phyloP scores from a whole-genome alignment of 2,888 invertebrate species.

The Strigamia crassipes region DNA sequence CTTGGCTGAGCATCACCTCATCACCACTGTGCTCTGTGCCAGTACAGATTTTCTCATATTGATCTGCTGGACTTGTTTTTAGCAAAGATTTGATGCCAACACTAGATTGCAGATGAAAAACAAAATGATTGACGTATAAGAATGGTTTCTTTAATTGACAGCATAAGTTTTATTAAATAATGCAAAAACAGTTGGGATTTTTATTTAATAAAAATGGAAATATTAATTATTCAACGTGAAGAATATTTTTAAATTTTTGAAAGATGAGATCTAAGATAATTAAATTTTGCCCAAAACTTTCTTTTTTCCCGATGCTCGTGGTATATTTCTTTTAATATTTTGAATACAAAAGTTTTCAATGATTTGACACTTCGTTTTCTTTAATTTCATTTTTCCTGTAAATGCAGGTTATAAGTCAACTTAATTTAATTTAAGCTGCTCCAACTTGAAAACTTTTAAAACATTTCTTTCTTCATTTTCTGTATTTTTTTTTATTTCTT shows the following conservation, averaged over 20 bases:
- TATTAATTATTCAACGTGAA: no score
- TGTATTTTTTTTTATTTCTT: not conserved
- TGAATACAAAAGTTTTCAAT: not conserved
- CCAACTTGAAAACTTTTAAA: not conserved
- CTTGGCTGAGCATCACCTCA: constrained; percentile 16
- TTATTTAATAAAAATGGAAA: no score
- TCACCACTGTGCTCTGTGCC: not conserved
- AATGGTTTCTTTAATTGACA: not conserved
- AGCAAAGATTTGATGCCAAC: not conserved
- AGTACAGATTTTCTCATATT: not conserved
- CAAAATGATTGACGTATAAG: not conserved
- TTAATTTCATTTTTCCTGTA: constrained; percentile 2
- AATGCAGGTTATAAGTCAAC: not conserved
- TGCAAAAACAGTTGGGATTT: no score
- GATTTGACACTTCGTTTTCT: constrained; percentile 5
- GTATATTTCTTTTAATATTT: not conserved
- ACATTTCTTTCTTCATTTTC: not conserved
- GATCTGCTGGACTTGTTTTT: not conserved
- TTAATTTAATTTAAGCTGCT: not conserved
- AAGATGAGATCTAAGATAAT: not conserved
- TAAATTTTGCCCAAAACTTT: not conserved
- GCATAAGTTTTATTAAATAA: not conserved
- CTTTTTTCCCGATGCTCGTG: not conserved
- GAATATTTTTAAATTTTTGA: no score
- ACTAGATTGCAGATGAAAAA: not conserved